phyloP scores from a whole-genome alignment of 2,113 vertebrate species.

The Prietella phreatophila region DNA sequence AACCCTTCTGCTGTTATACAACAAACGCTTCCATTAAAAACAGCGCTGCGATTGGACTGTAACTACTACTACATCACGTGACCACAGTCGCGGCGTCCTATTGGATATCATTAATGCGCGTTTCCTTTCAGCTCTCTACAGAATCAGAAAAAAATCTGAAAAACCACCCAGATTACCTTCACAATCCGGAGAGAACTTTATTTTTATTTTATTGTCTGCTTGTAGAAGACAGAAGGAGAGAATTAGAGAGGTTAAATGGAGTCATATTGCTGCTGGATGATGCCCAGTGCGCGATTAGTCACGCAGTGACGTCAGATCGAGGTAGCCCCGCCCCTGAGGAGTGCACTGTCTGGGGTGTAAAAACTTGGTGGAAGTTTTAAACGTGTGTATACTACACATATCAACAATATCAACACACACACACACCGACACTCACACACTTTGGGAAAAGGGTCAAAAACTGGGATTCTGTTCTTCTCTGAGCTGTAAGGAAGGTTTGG shows the following conservation, averaged over 20 bases:
- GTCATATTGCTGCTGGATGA: neutral
- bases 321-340: neutral
- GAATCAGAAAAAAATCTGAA: neutral
- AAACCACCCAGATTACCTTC: neutral
- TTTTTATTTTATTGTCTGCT: neutral
- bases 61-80: neutral
- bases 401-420: conserved; percentile 45
- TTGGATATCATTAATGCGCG: neutral
- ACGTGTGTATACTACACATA: conserved; percentile 74
- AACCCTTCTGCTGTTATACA: neutral
- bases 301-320: neutral
- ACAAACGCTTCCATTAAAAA: neutral
- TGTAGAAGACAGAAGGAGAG: neutral
- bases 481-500: neutral
- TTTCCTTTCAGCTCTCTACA: neutral
- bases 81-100: neutral
- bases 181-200: neutral
- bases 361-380: neutral
- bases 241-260: neutral
- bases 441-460: neutral
- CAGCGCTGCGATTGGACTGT: neutral
- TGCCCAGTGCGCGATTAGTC: neutral
- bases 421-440: conserved; percentile 49
- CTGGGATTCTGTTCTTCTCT: neutral
- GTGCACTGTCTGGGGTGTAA: neutral